These are phyloP conservation scores for Osedax frankpressi DNA, from an alignment of 2,888 invertebrate species.

Conservation along the genomic window DNA sequence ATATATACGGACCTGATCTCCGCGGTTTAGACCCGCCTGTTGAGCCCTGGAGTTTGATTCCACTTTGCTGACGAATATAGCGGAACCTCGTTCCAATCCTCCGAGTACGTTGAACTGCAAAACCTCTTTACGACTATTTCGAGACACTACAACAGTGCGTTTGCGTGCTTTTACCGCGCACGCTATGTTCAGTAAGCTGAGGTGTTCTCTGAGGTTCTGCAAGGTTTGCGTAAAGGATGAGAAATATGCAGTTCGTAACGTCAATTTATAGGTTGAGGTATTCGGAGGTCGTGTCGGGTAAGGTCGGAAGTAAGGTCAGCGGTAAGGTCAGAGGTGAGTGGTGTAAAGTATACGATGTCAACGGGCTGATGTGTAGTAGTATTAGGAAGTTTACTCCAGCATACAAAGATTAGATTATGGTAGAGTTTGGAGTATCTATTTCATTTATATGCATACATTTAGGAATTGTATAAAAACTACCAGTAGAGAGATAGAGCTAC, in stretches of 20 bases:
- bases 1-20: slow-evolving; percentile 60
- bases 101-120: slow-evolving; percentile 85
- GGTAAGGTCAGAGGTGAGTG: too few relatives aligned
- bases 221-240: background rate
- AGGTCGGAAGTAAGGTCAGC: too few relatives aligned
- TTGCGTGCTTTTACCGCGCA: slow-evolving; percentile 91
- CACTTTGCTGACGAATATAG: slow-evolving; percentile 85
- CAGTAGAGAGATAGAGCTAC: too few relatives aligned
- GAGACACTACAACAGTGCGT: slow-evolving; percentile 75
- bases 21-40: slow-evolving; percentile 85
- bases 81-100: slow-evolving; percentile 78
- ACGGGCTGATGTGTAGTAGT: too few relatives aligned
- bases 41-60: slow-evolving; percentile 85
- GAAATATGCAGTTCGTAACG: background rate
- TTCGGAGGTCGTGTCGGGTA: too few relatives aligned
- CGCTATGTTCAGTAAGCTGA: slow-evolving; percentile 66
- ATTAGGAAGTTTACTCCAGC: too few relatives aligned
- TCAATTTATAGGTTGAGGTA: too few relatives aligned
- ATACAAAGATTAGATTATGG: too few relatives aligned
- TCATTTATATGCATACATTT: too few relatives aligned
- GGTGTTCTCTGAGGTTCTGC: slow-evolving; percentile 61
- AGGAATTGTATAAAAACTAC: too few relatives aligned
- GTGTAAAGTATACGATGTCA: too few relatives aligned
- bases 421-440: too few relatives aligned
- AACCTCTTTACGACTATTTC: slow-evolving; percentile 78